A percentile compares a stretch with the other conserved stretches of the same genome.
These are phyloP conservation scores for Selenia dentaria DNA, from an alignment of 2,888 invertebrate species.

Conservation along the genomic window DNA sequence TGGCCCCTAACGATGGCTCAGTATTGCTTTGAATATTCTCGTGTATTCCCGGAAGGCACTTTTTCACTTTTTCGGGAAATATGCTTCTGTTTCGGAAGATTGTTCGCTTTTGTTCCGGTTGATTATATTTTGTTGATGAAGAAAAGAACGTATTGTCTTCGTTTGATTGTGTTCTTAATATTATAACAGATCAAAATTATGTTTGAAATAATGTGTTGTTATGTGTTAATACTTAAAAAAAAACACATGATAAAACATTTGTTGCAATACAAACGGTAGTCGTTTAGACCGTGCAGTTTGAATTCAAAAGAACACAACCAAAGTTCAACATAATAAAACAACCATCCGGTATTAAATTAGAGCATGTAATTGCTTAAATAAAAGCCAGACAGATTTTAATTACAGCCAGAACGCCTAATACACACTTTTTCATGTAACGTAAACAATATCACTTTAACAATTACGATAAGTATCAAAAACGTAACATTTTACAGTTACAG, in stretches of 20 bases:
- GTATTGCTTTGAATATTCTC: constrained; percentile 50
- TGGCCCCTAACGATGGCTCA: constrained; percentile 28
- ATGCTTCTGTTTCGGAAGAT: constrained; percentile 36
- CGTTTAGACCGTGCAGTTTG: too few relatives aligned
- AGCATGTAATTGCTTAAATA: too few relatives aligned
- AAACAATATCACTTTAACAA: constrained; percentile 47
- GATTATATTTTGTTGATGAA: constrained; percentile 33
- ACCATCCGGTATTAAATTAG: too few relatives aligned
- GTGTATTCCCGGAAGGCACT: constrained; percentile 49
- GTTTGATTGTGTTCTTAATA: constrained; percentile 13
- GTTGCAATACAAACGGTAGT: too few relatives aligned
- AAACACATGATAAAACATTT: too few relatives aligned
- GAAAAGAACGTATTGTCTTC: constrained; percentile 20
- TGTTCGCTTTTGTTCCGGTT: constrained; percentile 30
- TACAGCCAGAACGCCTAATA: constrained; percentile 19
- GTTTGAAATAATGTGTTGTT: too few relatives aligned
- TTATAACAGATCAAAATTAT: too few relatives aligned
- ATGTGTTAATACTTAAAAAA: too few relatives aligned
- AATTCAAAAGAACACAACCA: too few relatives aligned
- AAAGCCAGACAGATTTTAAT: constrained; percentile 18
- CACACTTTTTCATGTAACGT: constrained; percentile 30
- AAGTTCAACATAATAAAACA: too few relatives aligned
- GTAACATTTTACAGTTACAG: constrained; percentile 43
- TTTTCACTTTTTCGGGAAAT: constrained; percentile 47
- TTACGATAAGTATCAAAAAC: constrained; percentile 68